Percentiles rank a stretch among this genome's conserved stretches.
These are phyloP conservation scores for Clavelina lepadiformis DNA, from an alignment of 23 tunicate species.

Conservation along the genomic window DNA sequence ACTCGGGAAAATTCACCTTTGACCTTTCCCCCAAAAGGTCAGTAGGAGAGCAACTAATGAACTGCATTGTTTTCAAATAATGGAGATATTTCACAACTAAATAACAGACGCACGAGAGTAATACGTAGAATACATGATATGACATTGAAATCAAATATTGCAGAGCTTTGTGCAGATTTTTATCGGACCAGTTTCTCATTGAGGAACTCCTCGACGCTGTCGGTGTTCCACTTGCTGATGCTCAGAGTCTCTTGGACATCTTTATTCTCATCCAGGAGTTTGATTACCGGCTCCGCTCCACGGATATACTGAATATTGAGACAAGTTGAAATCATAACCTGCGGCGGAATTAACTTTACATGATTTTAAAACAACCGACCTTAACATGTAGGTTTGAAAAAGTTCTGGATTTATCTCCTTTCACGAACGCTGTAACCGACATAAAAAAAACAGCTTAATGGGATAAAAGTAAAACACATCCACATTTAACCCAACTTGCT, in stretches of 20 bases:
- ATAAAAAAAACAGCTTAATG: no score
- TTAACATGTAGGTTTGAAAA: slow-evolving; percentile 75
- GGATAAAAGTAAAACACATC: no score
- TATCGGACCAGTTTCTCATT: slow-evolving; percentile 36
- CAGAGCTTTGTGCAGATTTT: no score
- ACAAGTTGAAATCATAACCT: no score
- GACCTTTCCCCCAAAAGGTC: slow-evolving; percentile 19
- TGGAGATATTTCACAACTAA: background rate
- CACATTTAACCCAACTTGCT: no score
- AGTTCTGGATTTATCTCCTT: slow-evolving; percentile 79
- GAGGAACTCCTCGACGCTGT: slow-evolving; percentile 79
- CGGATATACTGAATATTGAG: slow-evolving; percentile 42
- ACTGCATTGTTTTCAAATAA: background rate
- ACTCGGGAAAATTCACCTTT: slow-evolving; percentile 1
- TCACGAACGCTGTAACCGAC: slow-evolving; percentile 77
- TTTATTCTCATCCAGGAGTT: slow-evolving; percentile 48
- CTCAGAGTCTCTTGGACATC: slow-evolving; percentile 80
- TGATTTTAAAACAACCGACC: no score
- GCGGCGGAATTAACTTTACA: no score
- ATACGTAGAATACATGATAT: background rate
- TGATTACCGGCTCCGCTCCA: slow-evolving; percentile 74
- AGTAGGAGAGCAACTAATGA: background rate
- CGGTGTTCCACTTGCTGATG: slow-evolving; percentile 72
- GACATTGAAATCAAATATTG: background rate
- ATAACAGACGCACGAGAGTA: background rate